Conservation (phyloP, 2,797 vertebrate genomes). For the Bradypodion pumilum region DNA sequence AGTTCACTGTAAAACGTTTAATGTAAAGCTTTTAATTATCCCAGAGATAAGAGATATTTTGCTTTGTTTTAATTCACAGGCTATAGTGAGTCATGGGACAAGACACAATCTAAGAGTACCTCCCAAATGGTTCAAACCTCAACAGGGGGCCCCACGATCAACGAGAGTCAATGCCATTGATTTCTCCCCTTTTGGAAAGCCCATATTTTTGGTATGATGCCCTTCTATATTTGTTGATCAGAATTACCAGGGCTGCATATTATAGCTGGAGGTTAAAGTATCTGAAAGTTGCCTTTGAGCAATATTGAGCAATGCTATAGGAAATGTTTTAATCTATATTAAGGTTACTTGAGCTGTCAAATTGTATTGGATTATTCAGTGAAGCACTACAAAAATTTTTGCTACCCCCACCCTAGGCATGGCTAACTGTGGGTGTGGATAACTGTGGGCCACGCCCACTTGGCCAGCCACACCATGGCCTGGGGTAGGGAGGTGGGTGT, state of each 20-base stretch:
- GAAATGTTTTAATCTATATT: background rate
- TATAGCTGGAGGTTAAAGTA: background rate
- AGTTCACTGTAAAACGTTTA: background rate
- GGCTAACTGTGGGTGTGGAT: too few species aligned
- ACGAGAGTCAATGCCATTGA: conserved; percentile 83
- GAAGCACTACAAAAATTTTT: too few species aligned
- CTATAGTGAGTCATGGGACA: conserved; percentile 86
- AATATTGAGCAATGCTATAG: background rate
- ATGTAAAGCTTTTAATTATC: background rate
- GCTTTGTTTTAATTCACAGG: conserved; percentile 70
- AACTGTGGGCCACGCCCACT: too few species aligned
- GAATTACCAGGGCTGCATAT: background rate
- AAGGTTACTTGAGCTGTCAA: background rate
- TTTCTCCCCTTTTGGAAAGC: conserved; percentile 86
- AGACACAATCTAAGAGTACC: conserved; percentile 82
- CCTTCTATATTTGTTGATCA: background rate
- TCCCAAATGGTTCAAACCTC: conserved; percentile 85
- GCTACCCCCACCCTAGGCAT: too few species aligned
- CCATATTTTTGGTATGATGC: conserved; percentile 88
- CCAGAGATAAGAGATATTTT: background rate
- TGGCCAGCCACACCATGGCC: too few species aligned
- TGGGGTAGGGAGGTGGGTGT: too few species aligned
- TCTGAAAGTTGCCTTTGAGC: background rate
- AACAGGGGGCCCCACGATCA: conserved; percentile 72
- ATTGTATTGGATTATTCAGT: background rate